Percentiles rank a stretch among this genome's conserved stretches.
Conservation (phyloP, 1,140 invertebrate genomes). For the Ostrea denselamellosa region DNA sequence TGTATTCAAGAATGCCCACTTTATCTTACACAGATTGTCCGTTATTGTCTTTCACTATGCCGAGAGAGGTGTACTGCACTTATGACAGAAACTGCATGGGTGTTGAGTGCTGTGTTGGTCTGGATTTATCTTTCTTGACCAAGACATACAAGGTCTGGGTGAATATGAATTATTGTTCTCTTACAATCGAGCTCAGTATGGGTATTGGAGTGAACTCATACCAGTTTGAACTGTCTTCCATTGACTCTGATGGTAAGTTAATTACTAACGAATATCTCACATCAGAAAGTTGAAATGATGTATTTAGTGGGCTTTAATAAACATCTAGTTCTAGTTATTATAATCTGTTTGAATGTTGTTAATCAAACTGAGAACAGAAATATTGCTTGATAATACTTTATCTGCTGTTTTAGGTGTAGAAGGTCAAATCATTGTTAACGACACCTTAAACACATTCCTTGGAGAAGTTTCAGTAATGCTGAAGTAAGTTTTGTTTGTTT, state of each 20-base stretch:
- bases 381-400: too few relatives aligned
- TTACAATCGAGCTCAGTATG: constrained; percentile 8
- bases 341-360: background rate
- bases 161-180: constrained; percentile 56
- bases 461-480: constrained; percentile 3
- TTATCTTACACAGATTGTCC: constrained; percentile 63
- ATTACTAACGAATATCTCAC: background rate
- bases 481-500: background rate
- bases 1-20: background rate
- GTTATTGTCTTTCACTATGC: constrained; percentile 61
- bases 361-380: background rate
- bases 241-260: constrained; percentile 10
- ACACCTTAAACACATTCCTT: constrained; percentile 1
- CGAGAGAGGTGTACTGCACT: constrained; percentile 65
- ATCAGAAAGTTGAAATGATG: background rate
- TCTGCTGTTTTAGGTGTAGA: background rate
- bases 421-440: background rate
- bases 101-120: constrained; percentile 63
- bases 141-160: constrained; percentile 61
- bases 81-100: constrained; percentile 66
- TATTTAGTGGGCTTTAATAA: too few relatives aligned
- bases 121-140: constrained; percentile 61
- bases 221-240: constrained; percentile 22
- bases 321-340: background rate
- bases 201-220: background rate